These are phyloP conservation scores for Lepus timidus DNA, from an alignment of 2,113 vertebrate species.

Conservation along the genomic window DNA sequence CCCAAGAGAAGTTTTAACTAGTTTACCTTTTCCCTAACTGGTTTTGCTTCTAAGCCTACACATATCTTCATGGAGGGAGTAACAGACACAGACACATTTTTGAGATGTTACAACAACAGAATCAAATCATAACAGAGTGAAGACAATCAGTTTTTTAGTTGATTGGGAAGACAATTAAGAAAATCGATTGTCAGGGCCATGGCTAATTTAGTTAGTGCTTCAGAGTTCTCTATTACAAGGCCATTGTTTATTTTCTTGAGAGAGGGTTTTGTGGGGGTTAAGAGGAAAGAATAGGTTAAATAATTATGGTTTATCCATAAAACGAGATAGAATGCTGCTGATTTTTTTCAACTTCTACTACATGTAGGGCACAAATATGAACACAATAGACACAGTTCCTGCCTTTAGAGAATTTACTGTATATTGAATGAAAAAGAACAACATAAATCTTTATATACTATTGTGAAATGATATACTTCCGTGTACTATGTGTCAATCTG, in stretches of 20 bases:
- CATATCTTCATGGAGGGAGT: background rate
- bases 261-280: background rate
- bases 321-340: background rate
- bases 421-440: background rate
- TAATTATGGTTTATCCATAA: background rate
- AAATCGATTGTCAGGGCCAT: background rate
- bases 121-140: background rate
- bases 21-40: background rate
- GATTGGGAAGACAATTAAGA: constrained; percentile 19
- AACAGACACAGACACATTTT: background rate
- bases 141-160: constrained; percentile 37
- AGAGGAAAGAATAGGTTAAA: constrained; percentile 6
- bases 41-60: background rate
- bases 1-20: background rate
- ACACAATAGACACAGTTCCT: background rate
- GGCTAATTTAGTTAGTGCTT: background rate
- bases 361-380: background rate
- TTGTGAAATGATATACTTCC: background rate
- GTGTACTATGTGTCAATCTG: background rate
- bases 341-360: background rate
- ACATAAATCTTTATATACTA: background rate
- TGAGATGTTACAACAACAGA: constrained; percentile 10
- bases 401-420: background rate
- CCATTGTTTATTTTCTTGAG: background rate
- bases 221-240: constrained; percentile 19